Conservation (phyloP, 2,113 vertebrate species). For the Felis chaus region DNA sequence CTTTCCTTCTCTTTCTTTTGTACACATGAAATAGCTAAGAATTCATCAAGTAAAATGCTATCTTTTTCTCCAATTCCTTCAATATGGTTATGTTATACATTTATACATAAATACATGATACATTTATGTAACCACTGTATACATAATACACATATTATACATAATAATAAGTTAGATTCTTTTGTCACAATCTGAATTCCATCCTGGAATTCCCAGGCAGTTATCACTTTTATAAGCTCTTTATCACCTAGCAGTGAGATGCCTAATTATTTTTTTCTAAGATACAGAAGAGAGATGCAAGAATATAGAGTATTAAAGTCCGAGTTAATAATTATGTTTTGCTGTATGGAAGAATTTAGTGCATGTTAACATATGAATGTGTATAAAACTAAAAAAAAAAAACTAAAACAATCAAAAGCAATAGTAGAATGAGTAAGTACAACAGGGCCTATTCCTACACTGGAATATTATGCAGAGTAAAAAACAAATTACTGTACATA, state of each 20-base stretch:
- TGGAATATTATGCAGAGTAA: neutral
- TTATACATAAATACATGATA: neutral
- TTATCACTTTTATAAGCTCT: neutral
- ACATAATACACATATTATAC: neutral
- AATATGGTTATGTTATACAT: neutral
- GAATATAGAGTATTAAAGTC: neutral
- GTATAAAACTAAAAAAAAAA: neutral
- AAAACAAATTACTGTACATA: neutral
- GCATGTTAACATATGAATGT: neutral
- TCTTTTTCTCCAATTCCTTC: neutral
- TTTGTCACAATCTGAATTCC: neutral
- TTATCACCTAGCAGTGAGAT: neutral
- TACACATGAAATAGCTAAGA: neutral
- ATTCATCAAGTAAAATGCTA: constrained; percentile 1
- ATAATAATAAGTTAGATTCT: neutral
- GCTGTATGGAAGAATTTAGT: neutral
- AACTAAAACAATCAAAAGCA: neutral
- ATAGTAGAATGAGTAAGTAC: neutral
- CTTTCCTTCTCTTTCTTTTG: neutral
- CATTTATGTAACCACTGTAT: neutral
- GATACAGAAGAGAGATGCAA: neutral
- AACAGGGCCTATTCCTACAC: too few relatives aligned
- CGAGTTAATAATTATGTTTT: neutral
- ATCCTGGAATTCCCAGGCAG: neutral
- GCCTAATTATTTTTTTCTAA: neutral